A percentile compares a stretch with the other conserved stretches of the same genome.
Evolutionary conservation across 2,113 vertebrate genomes (phyloP).

Genomic region (Myrmecobius fasciatus): DNA sequence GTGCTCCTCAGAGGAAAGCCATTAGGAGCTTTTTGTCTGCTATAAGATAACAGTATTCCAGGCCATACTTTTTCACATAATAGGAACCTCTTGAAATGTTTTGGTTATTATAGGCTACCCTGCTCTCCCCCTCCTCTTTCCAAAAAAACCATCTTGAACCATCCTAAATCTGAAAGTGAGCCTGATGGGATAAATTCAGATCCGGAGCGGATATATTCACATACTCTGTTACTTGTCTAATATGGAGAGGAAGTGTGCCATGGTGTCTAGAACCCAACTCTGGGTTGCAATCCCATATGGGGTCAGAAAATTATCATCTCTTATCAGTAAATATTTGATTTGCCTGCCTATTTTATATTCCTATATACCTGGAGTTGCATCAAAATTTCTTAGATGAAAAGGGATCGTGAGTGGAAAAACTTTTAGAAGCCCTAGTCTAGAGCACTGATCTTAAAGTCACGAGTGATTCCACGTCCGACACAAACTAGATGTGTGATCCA

Average conservation of each 20-base stretch:
- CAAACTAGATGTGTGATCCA: not conserved
- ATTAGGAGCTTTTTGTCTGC: slow-evolving; percentile 11
- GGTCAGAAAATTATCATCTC: no score
- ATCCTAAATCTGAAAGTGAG: slow-evolving; percentile 37
- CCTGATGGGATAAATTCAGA: slow-evolving; percentile 53
- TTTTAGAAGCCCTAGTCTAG: not conserved
- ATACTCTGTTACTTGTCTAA: not conserved
- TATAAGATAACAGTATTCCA: not conserved
- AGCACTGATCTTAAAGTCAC: not conserved
- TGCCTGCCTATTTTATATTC: no score
- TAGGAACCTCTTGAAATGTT: slow-evolving; percentile 47
- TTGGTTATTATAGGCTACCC: slow-evolving; percentile 29
- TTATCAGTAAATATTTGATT: no score
- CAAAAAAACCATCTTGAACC: slow-evolving; percentile 28
- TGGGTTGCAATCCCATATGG: no score
- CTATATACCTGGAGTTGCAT: no score
- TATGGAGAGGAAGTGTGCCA: not conserved
- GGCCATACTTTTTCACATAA: slow-evolving; percentile 26
- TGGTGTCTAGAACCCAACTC: not conserved
- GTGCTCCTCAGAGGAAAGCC: not conserved
- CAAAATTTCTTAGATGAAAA: no score
- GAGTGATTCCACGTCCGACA: not conserved
- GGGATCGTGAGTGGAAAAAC: no score
- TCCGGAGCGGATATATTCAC: not conserved
- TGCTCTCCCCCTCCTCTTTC: not conserved